Evolutionary conservation across 2,888 invertebrate species (phyloP).

Genomic region (Polydrusus tereticollis): DNA sequence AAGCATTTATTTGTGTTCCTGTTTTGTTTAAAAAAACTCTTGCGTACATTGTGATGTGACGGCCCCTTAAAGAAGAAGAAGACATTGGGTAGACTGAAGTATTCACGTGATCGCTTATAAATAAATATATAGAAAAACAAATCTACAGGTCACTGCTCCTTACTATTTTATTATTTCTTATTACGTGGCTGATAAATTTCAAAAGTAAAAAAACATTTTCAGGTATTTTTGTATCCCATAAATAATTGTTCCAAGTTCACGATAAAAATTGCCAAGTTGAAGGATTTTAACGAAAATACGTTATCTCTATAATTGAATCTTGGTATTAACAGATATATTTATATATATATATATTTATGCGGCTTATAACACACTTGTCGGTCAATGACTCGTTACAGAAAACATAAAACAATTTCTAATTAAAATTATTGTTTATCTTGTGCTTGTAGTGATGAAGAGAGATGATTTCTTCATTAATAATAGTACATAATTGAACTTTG

Average conservation of each 20-base stretch:
- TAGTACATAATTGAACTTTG: not conserved
- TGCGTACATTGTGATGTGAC: too few relatives aligned
- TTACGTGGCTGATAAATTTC: slow-evolving; percentile 2
- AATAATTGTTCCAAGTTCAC: slow-evolving; percentile 26
- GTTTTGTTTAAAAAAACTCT: too few relatives aligned
- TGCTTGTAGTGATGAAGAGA: not conserved
- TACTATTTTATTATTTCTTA: not conserved
- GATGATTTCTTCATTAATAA: not conserved
- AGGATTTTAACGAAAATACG: slow-evolving; percentile 10
- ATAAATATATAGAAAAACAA: not conserved
- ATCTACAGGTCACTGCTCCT: not conserved
- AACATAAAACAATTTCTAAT: not conserved
- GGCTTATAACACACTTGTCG: slow-evolving; percentile 9
- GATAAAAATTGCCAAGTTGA: slow-evolving; percentile 27
- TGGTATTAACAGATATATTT: slow-evolving; percentile 11
- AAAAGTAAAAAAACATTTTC: not conserved
- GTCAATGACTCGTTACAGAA: slow-evolving; percentile 6
- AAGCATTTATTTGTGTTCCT: too few relatives aligned
- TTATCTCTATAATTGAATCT: slow-evolving; percentile 7
- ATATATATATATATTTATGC: not conserved
- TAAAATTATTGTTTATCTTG: not conserved
- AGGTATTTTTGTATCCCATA: not conserved
- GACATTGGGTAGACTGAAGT: not conserved
- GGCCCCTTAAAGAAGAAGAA: too few relatives aligned
- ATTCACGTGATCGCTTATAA: not conserved